Evolutionary conservation across 1,140 invertebrate species (phyloP).

Genomic region (Drosophila setifemur): DNA sequence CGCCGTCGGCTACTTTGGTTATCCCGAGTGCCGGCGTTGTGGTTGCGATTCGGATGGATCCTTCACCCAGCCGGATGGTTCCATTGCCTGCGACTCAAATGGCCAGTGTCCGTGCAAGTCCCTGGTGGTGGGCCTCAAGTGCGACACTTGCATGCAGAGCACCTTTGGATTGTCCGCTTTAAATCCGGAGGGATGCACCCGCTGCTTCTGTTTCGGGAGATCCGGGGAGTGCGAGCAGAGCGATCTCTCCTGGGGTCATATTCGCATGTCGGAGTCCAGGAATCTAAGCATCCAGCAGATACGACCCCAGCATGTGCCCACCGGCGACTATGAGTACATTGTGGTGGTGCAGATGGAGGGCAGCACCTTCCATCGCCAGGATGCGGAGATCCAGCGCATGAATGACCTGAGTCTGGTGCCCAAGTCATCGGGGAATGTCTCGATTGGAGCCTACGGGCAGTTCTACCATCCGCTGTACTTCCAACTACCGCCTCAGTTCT

Average conservation of each 20-base stretch:
- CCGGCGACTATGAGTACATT: conserved; percentile 78
- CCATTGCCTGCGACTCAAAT: conserved; percentile 89
- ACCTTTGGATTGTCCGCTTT: conserved; percentile 90
- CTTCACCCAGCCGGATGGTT: conserved; percentile 83
- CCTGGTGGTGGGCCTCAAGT: conserved; percentile 87
- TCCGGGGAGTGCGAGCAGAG: conserved; percentile 90
- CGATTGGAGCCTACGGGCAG: conserved; percentile 86
- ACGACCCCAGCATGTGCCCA: conserved; percentile 50
- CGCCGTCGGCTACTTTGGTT: conserved; percentile 92
- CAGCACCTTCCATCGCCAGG: conserved; percentile 59
- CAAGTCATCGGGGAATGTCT: conserved; percentile 84
- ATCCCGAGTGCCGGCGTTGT: conserved; percentile 93
- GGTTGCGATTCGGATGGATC: conserved; percentile 90
- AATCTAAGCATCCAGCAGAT: conserved; percentile 84
- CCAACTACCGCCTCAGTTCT: conserved; percentile 91
- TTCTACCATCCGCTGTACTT: conserved; percentile 93
- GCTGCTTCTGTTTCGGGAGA: conserved; percentile 95
- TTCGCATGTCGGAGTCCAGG: conserved; percentile 85
- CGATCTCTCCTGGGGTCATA: conserved; percentile 89
- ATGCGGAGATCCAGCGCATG: conserved; percentile 81
- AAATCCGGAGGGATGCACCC: conserved; percentile 91
- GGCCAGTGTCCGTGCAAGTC: conserved; percentile 95
- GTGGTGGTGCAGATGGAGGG: conserved; percentile 73
- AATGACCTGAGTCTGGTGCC: conserved; percentile 83
- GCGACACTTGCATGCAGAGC: conserved; percentile 91